Conservation (phyloP, 2,888 invertebrate genomes). For the Lamellibrachia columna region DNA sequence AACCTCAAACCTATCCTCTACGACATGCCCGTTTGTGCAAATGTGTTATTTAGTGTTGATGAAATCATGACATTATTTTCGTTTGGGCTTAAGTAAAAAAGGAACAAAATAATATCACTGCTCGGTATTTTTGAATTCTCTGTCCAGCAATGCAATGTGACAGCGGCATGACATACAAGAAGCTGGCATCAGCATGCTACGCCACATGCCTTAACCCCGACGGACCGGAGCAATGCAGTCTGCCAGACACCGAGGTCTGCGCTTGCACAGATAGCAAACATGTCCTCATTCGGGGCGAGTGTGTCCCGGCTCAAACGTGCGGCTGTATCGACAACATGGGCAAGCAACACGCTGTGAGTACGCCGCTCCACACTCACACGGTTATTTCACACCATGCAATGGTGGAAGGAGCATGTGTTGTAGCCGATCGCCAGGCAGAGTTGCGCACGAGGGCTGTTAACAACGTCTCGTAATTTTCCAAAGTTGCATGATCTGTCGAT, state of each 20-base stretch:
- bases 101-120: too few relatives aligned
- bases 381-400: neutral
- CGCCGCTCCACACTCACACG: neutral
- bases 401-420: neutral
- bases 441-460: too few relatives aligned
- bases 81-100: too few relatives aligned
- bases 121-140: too few relatives aligned
- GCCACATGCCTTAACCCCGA: slow-evolving; percentile 20
- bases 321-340: slow-evolving; percentile 20
- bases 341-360: slow-evolving; percentile 1
- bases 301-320: neutral
- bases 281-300: slow-evolving; percentile 18
- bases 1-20: too few relatives aligned
- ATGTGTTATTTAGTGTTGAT: too few relatives aligned
- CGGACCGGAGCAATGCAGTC: slow-evolving; percentile 17
- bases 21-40: too few relatives aligned
- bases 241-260: slow-evolving; percentile 18
- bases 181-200: slow-evolving; percentile 16
- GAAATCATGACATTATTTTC: too few relatives aligned
- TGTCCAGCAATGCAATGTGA: slow-evolving; percentile 19
- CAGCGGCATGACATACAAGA: neutral
- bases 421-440: too few relatives aligned
- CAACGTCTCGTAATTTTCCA: too few relatives aligned
- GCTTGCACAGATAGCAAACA: neutral
- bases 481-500: too few relatives aligned